Percentiles rank a stretch among this genome's conserved stretches.
phyloP scores from a whole-genome alignment of 92 coral and sea anemone species.

The Phenganax marumi region DNA sequence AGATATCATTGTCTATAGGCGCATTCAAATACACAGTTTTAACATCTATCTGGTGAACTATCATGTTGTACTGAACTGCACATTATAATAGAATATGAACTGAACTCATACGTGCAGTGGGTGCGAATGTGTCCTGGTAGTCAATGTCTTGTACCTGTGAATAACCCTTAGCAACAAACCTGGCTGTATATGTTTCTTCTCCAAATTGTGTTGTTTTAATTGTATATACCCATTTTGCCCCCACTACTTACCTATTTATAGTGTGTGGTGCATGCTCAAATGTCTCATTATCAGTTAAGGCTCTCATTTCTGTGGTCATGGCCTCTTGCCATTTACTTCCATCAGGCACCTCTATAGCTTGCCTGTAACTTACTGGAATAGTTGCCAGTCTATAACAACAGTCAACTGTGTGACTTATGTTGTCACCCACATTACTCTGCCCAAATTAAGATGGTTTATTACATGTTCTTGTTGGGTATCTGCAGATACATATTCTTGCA shows the following conservation, averaged over 20 bases:
- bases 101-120: too few relatives aligned
- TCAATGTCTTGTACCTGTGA: conserved; percentile 50
- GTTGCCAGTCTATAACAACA: conserved; percentile 50
- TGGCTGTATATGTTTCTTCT: conserved; percentile 53
- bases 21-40: conserved; percentile 40
- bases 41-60: conserved; percentile 52
- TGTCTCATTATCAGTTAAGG: conserved; percentile 50
- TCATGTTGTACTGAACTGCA: conserved; percentile 45
- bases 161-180: conserved; percentile 52
- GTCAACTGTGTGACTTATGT: conserved; percentile 46
- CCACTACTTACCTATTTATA: too few relatives aligned
- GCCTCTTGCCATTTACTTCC: conserved; percentile 67
- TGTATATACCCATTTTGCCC: too few relatives aligned
- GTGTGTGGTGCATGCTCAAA: too few relatives aligned
- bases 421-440: conserved; percentile 43
- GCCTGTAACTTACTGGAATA: conserved; percentile 47
- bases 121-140: conserved; percentile 44
- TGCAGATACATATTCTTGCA: not conserved
- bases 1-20: conserved; percentile 55
- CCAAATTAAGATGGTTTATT: conserved; percentile 45
- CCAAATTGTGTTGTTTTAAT: conserved; percentile 52
- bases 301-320: conserved; percentile 52
- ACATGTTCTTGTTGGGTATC: conserved; percentile 44
- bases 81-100: conserved; percentile 45
- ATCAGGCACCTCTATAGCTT: conserved; percentile 53